phyloP scores from a whole-genome alignment of 1,140 invertebrate species.

The fruit fly (Drosophila melanogaster) region Release_6_plus_ISO1_MT NT_033777.3:24947001-24947500 shows the following conservation, averaged over 20 bases:
- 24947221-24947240: neutral
- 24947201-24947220: too few species aligned
- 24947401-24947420: constrained; percentile 1
- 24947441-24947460: constrained; percentile 57
- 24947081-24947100: constrained; percentile 55
- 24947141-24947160: constrained; percentile 44
- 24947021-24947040: constrained; percentile 43
- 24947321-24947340: constrained; percentile 37
- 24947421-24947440: constrained; percentile 47
- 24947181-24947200: neutral
- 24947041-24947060: constrained; percentile 75
- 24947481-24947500: constrained; percentile 65
- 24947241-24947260: constrained; percentile 1
- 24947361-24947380: constrained; percentile 40
- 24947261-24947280: constrained; percentile 65
- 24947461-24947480: constrained; percentile 66
- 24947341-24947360: constrained; percentile 47
- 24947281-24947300: constrained; percentile 66
- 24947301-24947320: constrained; percentile 24
- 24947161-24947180: neutral
- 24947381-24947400: constrained; percentile 27
- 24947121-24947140: constrained; percentile 64
- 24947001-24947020: constrained; percentile 70
- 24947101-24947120: constrained; percentile 79
- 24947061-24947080: constrained; percentile 56